These are phyloP conservation scores for Propithecus perrieri DNA, from an alignment of 2,797 vertebrate genomes.

Conservation along the genomic window DNA sequence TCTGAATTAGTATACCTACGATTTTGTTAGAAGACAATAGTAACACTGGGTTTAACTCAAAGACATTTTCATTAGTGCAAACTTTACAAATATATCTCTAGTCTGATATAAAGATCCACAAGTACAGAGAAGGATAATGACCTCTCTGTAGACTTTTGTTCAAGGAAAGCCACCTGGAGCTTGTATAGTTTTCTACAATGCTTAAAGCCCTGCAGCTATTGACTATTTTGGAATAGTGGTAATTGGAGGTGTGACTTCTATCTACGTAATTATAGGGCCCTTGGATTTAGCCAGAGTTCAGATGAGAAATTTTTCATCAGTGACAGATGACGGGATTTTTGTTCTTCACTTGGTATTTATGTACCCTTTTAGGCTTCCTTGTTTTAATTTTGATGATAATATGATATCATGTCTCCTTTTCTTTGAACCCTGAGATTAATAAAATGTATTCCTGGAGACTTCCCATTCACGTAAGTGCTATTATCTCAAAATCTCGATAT, in stretches of 20 bases:
- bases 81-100: background rate
- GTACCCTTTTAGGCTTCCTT: conserved; percentile 12
- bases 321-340: conserved; percentile 6
- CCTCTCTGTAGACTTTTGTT: background rate
- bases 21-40: background rate
- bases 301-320: background rate
- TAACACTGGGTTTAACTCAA: background rate
- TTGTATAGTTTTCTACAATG: background rate
- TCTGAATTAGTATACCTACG: background rate
- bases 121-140: background rate
- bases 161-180: background rate
- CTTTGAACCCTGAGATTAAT: conserved; percentile 50
- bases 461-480: conserved; percentile 32
- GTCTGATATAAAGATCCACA: background rate
- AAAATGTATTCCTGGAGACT: conserved; percentile 61
- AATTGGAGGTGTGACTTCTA: background rate
- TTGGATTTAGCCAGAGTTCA: background rate
- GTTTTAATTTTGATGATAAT: conserved; percentile 58
- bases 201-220: background rate
- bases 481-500: conserved; percentile 69
- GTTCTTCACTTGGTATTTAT: conserved; percentile 4
- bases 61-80: background rate
- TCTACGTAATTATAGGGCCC: background rate
- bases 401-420: background rate
- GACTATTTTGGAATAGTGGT: background rate